Base-by-base conservation (phyloP, 2,113 vertebrate species). In the Xiphorhynchus elegans region DNA sequence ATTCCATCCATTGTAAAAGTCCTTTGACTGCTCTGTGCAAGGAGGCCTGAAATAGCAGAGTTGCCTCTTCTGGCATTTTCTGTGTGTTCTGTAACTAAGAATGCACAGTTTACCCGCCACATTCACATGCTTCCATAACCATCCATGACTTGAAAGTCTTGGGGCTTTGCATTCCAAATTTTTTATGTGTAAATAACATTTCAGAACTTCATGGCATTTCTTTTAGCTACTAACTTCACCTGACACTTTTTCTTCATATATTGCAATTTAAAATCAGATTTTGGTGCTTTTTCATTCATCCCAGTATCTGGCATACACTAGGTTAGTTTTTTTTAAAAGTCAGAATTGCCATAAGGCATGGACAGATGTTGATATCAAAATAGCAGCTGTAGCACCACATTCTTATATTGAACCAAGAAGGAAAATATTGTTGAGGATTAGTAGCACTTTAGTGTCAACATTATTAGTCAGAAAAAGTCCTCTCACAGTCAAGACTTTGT, bases 331-430 rank as follows among this genome's bases (percentile, higher is more conserved):
- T 95, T 92, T 93, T 92, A 73, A 42, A 87, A 96, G 86, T 89
- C 33, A 95, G 64, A 95, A 82, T 86, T 42, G 87, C 89, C 75
- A 55, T 87, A 84, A 49, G 69, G 72, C 74, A 77, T 37, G 52
- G 47, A 60, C 84, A 96, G 94, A 97, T 96, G 84, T 89, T 97
- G 70, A 19, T 94, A 91, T 76, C 49, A 84, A 92, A 95, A 92
- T 28, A 96, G 42, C 91, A 97, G 68, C 84, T 95, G 74, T 84
- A 63, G 46, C 17, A 49, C 33, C 90, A 84, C n/a, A 53, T 59
- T 92, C 50, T 95, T 94, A 68, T 21, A 37, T 69, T 92, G 72
- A 96, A 64, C 37, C 39, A 75, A 94, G 86, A 93, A 94, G 68
- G 17, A 72, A 80, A 90, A 44, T n/a, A 26, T 90, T 66, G 67